These are phyloP conservation scores for Machimus rusticus DNA, from an alignment of 2,888 invertebrate species.

Conservation along the genomic window DNA sequence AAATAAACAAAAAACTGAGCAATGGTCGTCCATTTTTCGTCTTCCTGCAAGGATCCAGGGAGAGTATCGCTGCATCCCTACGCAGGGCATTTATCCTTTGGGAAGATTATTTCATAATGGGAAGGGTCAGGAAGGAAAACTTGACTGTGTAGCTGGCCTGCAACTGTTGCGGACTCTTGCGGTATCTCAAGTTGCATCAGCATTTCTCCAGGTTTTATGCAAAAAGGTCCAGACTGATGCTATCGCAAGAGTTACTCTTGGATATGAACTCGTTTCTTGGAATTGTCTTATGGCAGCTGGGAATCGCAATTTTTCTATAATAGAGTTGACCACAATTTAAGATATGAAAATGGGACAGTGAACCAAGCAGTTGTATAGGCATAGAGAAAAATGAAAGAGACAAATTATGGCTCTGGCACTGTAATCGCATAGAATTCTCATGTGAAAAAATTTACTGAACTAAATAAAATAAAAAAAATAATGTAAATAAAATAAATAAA, in stretches of 20 bases:
- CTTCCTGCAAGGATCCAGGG: neutral
- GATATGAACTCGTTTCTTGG: neutral
- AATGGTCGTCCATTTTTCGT: neutral
- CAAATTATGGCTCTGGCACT: too few relatives aligned
- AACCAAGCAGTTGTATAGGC: too few relatives aligned
- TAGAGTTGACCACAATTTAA: neutral
- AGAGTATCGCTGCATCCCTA: neutral
- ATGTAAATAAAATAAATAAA: too few relatives aligned
- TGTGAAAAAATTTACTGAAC: too few relatives aligned
- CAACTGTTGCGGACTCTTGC: neutral
- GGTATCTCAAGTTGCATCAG: constrained; percentile 22
- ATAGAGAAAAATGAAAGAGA: too few relatives aligned
- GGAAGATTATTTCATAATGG: neutral
- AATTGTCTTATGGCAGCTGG: neutral
- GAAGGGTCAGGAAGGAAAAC: neutral
- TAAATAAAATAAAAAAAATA: too few relatives aligned
- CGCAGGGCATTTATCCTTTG: neutral
- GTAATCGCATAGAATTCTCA: too few relatives aligned
- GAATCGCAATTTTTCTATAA: neutral
- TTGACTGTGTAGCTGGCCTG: neutral
- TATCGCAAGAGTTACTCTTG: neutral
- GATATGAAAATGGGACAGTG: too few relatives aligned
- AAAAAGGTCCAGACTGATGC: constrained; percentile 1
- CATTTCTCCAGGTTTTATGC: constrained; percentile 7
- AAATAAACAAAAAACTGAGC: neutral